phyloP scores from a whole-genome alignment of 92 coral and sea anemone species.

The Nematostella vectensis region DNA sequence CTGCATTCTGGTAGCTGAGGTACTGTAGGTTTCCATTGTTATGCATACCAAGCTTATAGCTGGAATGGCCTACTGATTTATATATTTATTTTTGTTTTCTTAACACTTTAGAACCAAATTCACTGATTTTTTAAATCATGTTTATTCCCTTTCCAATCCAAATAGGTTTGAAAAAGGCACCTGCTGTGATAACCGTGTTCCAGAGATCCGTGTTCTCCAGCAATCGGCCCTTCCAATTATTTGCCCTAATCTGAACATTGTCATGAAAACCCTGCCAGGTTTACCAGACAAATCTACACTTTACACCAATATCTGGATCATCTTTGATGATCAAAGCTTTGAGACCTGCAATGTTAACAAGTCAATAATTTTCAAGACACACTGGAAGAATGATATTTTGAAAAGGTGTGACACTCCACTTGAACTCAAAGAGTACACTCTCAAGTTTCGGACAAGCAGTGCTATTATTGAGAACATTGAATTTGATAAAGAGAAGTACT shows the following conservation, averaged over 20 bases:
- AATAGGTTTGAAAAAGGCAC: slow-evolving; percentile 1
- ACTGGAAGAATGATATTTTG: not conserved
- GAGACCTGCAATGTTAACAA: slow-evolving; percentile 2
- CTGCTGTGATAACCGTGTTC: not conserved
- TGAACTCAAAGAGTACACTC: not conserved
- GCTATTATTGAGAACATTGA: not conserved
- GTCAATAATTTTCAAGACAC: not conserved
- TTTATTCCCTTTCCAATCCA: too few species aligned
- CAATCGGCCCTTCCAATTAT: not conserved
- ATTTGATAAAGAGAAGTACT: not conserved
- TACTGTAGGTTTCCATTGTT: too few species aligned
- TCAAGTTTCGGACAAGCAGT: not conserved
- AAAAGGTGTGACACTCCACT: not conserved
- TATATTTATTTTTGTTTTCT: too few species aligned
- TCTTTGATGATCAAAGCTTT: slow-evolving; percentile 5
- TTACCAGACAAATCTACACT: not conserved
- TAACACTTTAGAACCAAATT: too few species aligned
- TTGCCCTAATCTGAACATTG: slow-evolving; percentile 1
- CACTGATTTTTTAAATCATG: too few species aligned
- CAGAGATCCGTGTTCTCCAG: not conserved
- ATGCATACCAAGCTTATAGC: too few species aligned
- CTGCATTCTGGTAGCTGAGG: too few species aligned
- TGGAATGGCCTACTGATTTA: too few species aligned
- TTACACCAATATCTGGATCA: not conserved
- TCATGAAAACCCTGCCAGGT: not conserved